Evolutionary conservation across 2,113 vertebrate genomes (phyloP), one percentile per base, ranked within the genome.

Genomic region (Harpagus bidentatus): DNA sequence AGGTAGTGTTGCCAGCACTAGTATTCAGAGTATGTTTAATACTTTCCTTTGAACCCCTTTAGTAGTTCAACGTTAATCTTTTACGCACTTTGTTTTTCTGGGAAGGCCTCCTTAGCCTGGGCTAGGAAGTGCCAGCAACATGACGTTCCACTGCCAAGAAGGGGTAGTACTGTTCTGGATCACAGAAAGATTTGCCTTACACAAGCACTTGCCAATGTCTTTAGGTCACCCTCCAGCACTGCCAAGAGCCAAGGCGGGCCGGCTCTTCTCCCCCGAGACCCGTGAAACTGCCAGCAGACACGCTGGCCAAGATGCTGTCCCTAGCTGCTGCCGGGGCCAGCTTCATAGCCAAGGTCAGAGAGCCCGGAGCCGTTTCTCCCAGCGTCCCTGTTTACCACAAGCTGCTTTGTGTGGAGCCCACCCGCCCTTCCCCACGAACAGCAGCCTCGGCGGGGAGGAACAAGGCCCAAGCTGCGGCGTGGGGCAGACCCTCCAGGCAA

Each of bases 391-490:
- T 16, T 53, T 16, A 23, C 43, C 62, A 10, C 48, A 15, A 63
- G 34, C 69, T 26, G 82, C 74, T 84, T 71, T 81, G 69, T 66
- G 69, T 10, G 45, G 38, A 14, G 48, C 29, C 11, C 55, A 26
- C 7, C 17, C 2, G 1, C 9, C 23, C 32, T 28, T 26, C 82
- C 85, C 58, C 53, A 23, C 3, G 1, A 45, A 8, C 3, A 10
- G 23, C 66, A 34, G 63, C 13, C 6, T 11, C 32, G 5, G 23
- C 9, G 15, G 6, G 14, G 28, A 5, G 7, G 9, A 31, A 6
- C 25, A 1, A 10, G 15, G n/a, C 19, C 8, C 11, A 11, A 26
- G 26, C 45, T 34, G 50, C 5, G 8, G 19, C 6, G 4, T 3
- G 6, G 38, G 23, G 38, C 21, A 61, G 31, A 11, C 20, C 29